phyloP scores from a whole-genome alignment of 2,888 invertebrate species.

The Xanthia togata region DNA sequence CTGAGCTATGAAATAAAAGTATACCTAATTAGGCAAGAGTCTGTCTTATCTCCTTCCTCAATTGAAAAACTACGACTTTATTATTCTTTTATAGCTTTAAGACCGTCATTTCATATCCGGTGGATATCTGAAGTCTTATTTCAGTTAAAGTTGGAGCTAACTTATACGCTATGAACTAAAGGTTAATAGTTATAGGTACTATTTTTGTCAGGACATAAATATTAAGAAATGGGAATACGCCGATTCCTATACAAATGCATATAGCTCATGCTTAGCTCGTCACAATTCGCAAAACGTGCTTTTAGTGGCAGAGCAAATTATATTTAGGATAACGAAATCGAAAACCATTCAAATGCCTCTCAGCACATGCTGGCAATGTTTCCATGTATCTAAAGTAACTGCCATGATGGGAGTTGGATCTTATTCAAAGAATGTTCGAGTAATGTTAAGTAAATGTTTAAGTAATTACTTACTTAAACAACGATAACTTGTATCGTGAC shows the following conservation, averaged over 20 bases:
- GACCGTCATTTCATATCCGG: slow-evolving; percentile 6
- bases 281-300: background rate
- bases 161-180: too few relatives aligned
- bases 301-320: background rate
- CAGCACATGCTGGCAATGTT: background rate
- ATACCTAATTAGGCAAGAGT: slow-evolving; percentile 3
- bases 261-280: too few relatives aligned
- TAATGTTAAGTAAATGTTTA: too few relatives aligned
- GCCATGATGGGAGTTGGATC: background rate
- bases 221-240: too few relatives aligned
- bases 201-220: background rate
- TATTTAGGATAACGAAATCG: background rate
- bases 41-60: slow-evolving; percentile 16
- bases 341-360: background rate
- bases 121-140: slow-evolving; percentile 4
- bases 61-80: slow-evolving; percentile 25
- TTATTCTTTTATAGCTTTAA: slow-evolving; percentile 22
- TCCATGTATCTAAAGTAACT: background rate
- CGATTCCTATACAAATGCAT: too few relatives aligned
- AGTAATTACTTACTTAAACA: slow-evolving; percentile 71
- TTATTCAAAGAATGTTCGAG: background rate
- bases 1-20: slow-evolving; percentile 21
- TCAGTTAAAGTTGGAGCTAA: background rate
- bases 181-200: background rate
- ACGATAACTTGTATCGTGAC: slow-evolving; percentile 66